phyloP scores from a whole-genome alignment of 2,888 invertebrate genomes.

The Papilio elwesi region DNA sequence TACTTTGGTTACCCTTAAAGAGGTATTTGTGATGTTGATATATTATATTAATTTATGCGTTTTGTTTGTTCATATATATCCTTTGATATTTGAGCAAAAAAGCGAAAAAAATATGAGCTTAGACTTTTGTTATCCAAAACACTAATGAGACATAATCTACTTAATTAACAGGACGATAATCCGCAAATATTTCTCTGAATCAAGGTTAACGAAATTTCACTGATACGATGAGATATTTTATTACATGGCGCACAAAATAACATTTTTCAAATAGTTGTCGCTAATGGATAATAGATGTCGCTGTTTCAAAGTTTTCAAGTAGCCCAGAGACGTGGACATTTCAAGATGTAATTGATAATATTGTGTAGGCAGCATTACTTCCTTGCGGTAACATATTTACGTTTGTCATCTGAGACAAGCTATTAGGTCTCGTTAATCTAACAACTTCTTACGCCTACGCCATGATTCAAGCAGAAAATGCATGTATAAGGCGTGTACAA shows the following conservation, averaged over 20 bases:
- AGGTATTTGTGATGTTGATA: too few relatives aligned
- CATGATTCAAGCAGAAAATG: background rate
- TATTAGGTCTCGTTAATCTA: background rate
- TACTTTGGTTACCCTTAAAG: too few relatives aligned
- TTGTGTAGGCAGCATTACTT: background rate
- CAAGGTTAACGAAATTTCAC: background rate
- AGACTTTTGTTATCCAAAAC: too few relatives aligned
- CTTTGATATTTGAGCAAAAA: too few relatives aligned
- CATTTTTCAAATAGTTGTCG: background rate
- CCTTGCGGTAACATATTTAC: background rate
- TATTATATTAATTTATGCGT: too few relatives aligned
- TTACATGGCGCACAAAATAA: too few relatives aligned
- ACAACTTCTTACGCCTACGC: background rate
- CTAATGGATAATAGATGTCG: background rate
- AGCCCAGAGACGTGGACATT: background rate
- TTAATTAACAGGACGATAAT: background rate
- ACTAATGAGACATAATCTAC: too few relatives aligned
- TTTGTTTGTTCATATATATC: too few relatives aligned
- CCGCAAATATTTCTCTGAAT: background rate
- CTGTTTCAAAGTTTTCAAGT: background rate
- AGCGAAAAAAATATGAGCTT: too few relatives aligned
- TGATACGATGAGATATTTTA: background rate
- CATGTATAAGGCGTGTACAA: background rate
- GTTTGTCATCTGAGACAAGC: background rate
- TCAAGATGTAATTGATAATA: background rate